Percentiles rank a stretch among this genome's conserved stretches.
Conservation (phyloP, 2,797 vertebrate genomes). For the Phalanger gymnotis region DNA sequence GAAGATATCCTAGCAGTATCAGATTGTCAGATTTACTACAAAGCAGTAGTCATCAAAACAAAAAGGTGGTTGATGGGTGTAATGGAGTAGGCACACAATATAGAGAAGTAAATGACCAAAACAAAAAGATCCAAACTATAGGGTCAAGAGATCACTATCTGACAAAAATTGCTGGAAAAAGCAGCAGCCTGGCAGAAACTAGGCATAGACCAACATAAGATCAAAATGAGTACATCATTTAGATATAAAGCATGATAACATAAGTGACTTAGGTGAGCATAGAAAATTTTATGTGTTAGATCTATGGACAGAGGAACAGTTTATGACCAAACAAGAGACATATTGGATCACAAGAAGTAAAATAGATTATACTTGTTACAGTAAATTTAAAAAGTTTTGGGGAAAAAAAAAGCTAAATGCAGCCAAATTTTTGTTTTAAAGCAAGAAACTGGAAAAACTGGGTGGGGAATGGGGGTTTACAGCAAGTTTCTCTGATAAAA, state of each 20-base stretch:
- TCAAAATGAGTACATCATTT: not conserved
- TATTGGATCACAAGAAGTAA: not conserved
- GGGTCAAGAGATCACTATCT: not conserved
- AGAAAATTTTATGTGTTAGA: not conserved
- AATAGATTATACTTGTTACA: not conserved
- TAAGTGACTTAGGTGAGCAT: not conserved
- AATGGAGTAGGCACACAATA: not conserved
- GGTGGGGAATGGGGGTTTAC: too few relatives aligned
- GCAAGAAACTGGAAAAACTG: too few relatives aligned
- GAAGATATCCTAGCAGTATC: not conserved
- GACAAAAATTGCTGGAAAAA: not conserved
- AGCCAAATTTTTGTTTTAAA: too few relatives aligned
- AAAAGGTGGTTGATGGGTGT: not conserved
- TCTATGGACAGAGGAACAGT: not conserved
- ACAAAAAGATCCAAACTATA: too few relatives aligned
- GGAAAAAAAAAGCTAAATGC: too few relatives aligned
- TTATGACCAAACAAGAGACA: not conserved
- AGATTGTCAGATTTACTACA: not conserved
- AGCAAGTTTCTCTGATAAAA: too few relatives aligned
- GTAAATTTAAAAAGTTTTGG: too few relatives aligned
- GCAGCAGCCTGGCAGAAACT: not conserved
- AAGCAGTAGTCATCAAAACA: not conserved
- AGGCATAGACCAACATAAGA: not conserved
- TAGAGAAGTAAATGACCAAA: not conserved
- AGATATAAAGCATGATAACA: not conserved